Conservation (phyloP, 2,888 invertebrate genomes). For the Micropterix aruncella region DNA sequence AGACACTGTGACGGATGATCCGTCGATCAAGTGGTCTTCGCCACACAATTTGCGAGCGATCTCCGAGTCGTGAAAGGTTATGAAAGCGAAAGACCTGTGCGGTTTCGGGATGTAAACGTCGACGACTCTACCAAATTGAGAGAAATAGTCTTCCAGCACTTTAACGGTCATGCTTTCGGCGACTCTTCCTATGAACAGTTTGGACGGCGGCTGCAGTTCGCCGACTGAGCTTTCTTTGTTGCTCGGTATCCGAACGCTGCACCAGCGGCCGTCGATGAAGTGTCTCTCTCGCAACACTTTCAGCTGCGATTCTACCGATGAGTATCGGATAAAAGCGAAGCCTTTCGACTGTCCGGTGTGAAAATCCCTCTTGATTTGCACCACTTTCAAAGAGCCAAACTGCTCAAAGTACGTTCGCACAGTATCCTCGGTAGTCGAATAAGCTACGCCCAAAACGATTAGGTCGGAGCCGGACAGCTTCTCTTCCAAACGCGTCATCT, state of each 20-base stretch:
- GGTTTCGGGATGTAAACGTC: slow-evolving; percentile 84
- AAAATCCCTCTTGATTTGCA: slow-evolving; percentile 89
- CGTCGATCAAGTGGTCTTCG: slow-evolving; percentile 73
- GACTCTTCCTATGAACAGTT: slow-evolving; percentile 76
- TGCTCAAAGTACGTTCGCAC: slow-evolving; percentile 93
- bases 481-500: slow-evolving; percentile 88
- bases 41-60: slow-evolving; percentile 69
- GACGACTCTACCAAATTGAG: slow-evolving; percentile 69
- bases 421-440: slow-evolving; percentile 95
- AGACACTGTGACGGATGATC: slow-evolving; percentile 81
- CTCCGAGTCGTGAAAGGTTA: slow-evolving; percentile 72
- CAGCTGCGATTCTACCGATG: slow-evolving; percentile 88
- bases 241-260: slow-evolving; percentile 97
- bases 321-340: slow-evolving; percentile 96
- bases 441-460: slow-evolving; percentile 95
- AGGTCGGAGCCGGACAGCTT: slow-evolving; percentile 84
- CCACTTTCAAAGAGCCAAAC: slow-evolving; percentile 96
- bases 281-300: slow-evolving; percentile 88
- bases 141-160: slow-evolving; percentile 65
- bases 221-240: slow-evolving; percentile 66
- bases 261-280: slow-evolving; percentile 96
- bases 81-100: slow-evolving; percentile 70
- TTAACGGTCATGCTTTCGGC: slow-evolving; percentile 69
- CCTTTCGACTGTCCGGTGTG: slow-evolving; percentile 93
- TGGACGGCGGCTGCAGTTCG: slow-evolving; percentile 52